Conservation (phyloP, 2,888 invertebrate species). For the Eledone cirrhosa region DNA sequence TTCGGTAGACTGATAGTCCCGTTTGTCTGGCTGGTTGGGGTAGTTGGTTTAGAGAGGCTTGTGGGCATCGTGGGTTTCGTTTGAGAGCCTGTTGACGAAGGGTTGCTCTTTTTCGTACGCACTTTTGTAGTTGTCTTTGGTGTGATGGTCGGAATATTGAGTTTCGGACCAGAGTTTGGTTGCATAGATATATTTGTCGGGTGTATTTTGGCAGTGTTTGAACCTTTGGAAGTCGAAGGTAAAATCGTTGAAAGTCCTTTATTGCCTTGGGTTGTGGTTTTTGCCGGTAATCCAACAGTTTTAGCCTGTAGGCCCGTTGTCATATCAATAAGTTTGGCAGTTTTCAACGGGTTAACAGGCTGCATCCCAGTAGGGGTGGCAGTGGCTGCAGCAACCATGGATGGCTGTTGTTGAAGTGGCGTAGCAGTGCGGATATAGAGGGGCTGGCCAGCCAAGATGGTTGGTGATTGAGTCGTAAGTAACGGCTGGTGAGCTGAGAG, state of each 20-base stretch:
- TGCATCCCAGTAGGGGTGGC: slow-evolving; percentile 35
- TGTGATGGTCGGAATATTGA: slow-evolving; percentile 36
- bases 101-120: slow-evolving; percentile 25
- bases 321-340: slow-evolving; percentile 34
- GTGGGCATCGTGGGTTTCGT: slow-evolving; percentile 37
- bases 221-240: slow-evolving; percentile 49
- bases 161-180: slow-evolving; percentile 27
- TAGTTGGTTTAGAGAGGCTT: slow-evolving; percentile 45
- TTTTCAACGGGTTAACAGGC: slow-evolving; percentile 30
- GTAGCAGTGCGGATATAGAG: slow-evolving; percentile 58
- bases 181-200: slow-evolving; percentile 41
- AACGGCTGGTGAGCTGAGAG: slow-evolving; percentile 52
- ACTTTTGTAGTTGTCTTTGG: slow-evolving; percentile 34
- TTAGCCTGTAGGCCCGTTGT: slow-evolving; percentile 36
- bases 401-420: slow-evolving; percentile 48
- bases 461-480: slow-evolving; percentile 52
- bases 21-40: slow-evolving; percentile 41
- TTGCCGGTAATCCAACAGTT: slow-evolving; percentile 29
- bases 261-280: slow-evolving; percentile 44
- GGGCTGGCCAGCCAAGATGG: slow-evolving; percentile 57
- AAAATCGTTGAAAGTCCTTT: slow-evolving; percentile 50
- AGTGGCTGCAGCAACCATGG: slow-evolving; percentile 36
- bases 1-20: slow-evolving; percentile 34
- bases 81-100: slow-evolving; percentile 22
- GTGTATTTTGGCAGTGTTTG: slow-evolving; percentile 53